phyloP scores from a whole-genome alignment of 2,888 invertebrate genomes.

The Clistopyga incitator region DNA sequence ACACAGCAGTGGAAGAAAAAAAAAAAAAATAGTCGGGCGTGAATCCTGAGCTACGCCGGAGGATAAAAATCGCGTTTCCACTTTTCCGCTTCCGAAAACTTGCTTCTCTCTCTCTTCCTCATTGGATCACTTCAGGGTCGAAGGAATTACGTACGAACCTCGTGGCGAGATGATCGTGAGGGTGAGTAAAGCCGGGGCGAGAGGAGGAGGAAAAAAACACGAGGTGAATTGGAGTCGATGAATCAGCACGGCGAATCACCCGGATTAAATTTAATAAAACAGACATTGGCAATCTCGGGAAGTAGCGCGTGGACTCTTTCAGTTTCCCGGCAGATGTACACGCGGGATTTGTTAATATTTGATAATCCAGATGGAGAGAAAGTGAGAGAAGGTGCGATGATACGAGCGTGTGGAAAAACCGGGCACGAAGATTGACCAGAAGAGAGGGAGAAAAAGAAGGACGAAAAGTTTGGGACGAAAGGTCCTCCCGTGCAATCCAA shows the following conservation, averaged over 20 bases:
- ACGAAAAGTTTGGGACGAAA: slow-evolving; percentile 23
- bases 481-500: not conserved
- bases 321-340: slow-evolving; percentile 26
- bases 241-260: slow-evolving; percentile 71
- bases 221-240: slow-evolving; percentile 66
- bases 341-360: slow-evolving; percentile 76
- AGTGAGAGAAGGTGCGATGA: slow-evolving; percentile 52
- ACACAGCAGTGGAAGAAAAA: slow-evolving; percentile 1
- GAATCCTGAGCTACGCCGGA: slow-evolving; percentile 9
- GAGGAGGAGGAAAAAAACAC: slow-evolving; percentile 9
- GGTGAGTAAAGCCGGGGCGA: slow-evolving; percentile 21
- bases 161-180: slow-evolving; percentile 23
- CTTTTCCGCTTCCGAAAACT: slow-evolving; percentile 36
- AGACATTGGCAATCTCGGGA: slow-evolving; percentile 76
- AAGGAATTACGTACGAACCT: slow-evolving; percentile 36
- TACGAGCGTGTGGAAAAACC: slow-evolving; percentile 45
- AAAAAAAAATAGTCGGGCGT: slow-evolving; percentile 20
- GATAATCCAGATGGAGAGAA: slow-evolving; percentile 69
- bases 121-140: slow-evolving; percentile 15
- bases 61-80: slow-evolving; percentile 36
- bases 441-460: slow-evolving; percentile 12
- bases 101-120: slow-evolving; percentile 4
- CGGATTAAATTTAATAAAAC: slow-evolving; percentile 80
- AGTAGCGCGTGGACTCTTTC: slow-evolving; percentile 70
- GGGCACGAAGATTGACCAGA: slow-evolving; percentile 36